Conservation (phyloP, 2,113 vertebrate species). For the Butastur rufipennis region DNA sequence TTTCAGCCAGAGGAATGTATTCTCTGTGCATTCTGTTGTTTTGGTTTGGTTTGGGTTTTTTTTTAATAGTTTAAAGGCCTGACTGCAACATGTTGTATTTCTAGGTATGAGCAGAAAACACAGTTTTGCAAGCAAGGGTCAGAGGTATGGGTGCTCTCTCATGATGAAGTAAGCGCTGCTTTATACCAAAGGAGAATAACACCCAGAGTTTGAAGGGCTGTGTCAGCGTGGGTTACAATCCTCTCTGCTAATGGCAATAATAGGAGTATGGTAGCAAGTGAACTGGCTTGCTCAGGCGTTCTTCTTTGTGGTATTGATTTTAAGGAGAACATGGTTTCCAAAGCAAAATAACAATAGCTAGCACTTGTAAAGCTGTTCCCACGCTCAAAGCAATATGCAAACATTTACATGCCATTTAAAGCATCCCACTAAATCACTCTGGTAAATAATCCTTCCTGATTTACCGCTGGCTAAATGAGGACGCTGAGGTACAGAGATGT, state of each 20-base stretch:
- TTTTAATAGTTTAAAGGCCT: background rate
- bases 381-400: background rate
- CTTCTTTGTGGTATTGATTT: background rate
- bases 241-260: background rate
- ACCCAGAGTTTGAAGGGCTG: background rate
- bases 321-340: background rate
- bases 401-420: background rate
- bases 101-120: background rate
- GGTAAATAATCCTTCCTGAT: background rate
- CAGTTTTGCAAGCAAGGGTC: background rate
- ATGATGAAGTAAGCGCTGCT: background rate
- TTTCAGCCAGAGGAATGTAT: no score
- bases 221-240: background rate
- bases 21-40: background rate
- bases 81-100: no score
- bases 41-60: no score
- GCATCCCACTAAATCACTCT: background rate
- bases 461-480: background rate
- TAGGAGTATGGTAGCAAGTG: fast-evolving
- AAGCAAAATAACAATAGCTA: background rate
- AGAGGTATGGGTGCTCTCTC: background rate
- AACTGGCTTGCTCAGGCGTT: background rate
- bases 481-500: background rate
- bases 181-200: background rate
- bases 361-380: background rate